Evolutionary conservation across 1,140 invertebrate species (phyloP).

Genomic region (Plutomurus gul): DNA sequence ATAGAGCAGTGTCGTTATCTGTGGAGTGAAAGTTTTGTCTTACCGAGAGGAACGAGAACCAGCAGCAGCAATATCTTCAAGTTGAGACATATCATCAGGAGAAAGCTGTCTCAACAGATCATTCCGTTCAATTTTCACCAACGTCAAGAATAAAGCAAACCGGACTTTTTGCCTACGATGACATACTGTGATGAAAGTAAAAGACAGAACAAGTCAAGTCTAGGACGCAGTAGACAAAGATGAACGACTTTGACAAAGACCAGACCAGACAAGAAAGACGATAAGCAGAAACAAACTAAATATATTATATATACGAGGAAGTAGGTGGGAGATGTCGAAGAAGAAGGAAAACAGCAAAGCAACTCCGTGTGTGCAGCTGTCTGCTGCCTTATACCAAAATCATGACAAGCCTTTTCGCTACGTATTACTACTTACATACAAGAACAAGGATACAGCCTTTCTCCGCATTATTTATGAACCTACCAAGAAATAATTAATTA

Average conservation of each 20-base stretch:
- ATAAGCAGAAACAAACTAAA: background rate
- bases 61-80: background rate
- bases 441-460: background rate
- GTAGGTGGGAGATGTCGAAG: no score
- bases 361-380: no score
- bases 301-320: no score
- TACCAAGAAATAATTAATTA: background rate
- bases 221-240: background rate
- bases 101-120: background rate
- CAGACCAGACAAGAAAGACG: background rate
- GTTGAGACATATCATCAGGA: background rate
- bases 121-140: constrained; percentile 12
- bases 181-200: background rate
- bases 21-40: background rate
- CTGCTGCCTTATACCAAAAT: no score
- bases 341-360: no score
- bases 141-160: constrained; percentile 17
- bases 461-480: background rate
- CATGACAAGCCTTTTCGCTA: no score
- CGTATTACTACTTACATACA: background rate
- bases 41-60: background rate
- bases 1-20: background rate
- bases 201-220: background rate
- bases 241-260: background rate
- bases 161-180: background rate